These are phyloP conservation scores for Andinoacara biseriatus DNA, from an alignment of 2,113 vertebrate genomes.

Conservation along the genomic window DNA sequence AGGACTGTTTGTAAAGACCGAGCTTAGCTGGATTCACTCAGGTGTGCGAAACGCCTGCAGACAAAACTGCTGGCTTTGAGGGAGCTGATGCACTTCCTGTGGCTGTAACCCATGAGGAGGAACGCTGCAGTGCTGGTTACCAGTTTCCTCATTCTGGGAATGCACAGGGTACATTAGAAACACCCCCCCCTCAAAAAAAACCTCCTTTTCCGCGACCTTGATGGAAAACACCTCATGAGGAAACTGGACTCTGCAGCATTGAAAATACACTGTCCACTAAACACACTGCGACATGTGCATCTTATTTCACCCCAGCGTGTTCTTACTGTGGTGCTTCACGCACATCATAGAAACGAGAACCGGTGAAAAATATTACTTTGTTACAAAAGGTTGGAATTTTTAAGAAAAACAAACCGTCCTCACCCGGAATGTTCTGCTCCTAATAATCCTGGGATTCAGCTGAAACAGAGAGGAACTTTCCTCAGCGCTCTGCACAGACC, in stretches of 20 bases:
- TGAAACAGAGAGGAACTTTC: not conserved
- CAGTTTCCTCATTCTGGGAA: not conserved
- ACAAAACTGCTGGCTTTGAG: not conserved
- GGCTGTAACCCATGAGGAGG: conserved; percentile 15
- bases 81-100: not conserved
- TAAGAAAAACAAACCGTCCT: not conserved
- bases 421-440: not conserved
- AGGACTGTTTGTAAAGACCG: not conserved
- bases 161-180: not conserved
- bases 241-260: not conserved
- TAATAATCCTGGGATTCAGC: not conserved
- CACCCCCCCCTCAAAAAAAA: not conserved
- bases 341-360: not conserved
- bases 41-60: not conserved
- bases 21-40: not conserved
- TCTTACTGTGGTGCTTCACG: not conserved
- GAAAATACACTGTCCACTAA: not conserved
- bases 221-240: too few species aligned
- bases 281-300: not conserved
- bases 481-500: not conserved
- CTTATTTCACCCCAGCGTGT: not conserved
- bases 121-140: not conserved
- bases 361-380: too few species aligned
- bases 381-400: too few species aligned
- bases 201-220: not conserved